Evolutionary conservation across 2,888 invertebrate genomes (phyloP), one percentile per base, ranked within the genome.

Genomic region (Metalampra italica): DNA sequence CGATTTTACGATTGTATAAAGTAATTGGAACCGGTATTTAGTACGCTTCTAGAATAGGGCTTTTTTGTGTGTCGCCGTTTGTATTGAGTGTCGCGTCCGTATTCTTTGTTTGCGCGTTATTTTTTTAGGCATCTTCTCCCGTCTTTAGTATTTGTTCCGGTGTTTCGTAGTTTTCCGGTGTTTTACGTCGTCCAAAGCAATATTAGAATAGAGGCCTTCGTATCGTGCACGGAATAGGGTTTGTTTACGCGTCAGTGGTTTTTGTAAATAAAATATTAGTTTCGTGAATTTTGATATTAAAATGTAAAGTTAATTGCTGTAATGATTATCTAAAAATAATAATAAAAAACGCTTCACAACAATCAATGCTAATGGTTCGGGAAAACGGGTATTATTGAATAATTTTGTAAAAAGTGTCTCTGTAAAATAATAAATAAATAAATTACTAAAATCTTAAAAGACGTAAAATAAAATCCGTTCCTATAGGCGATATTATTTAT

Each of bases 41-140:
- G 60, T 53, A 64, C 67, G 70, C 68, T 73, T 72, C 66, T 75
- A 78, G 74, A 69, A 58, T 55, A 60, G 55, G 56, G 87, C 87
- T 87, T 87, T 68, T 87, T 87, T 87, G 72, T 73, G 82, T 87
- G 87, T 87, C 55, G 64, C 66, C 55, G 52, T 47, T 67, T 54
- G 68, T 58, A 58, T 1, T 39, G 60, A 5, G 72, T 63, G 70
- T 63, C 62, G 57, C 58, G 50, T 52, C 57, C 55, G 66, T 73
- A 70, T 62, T 56, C 55, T 75, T 78, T 14, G 68, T 79, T 85
- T 84, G 84, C 82, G 54, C 50, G 58, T 62, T 62, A 57, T 52
- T 60, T 65, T 5, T 39, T 62, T 60, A 22, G 3, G 22, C 5
- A 22, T 22, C 22, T 5, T 22, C 5, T 52, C 22, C 45, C 43